These are phyloP conservation scores for Heliconius erato DNA, from an alignment of 2,888 invertebrate genomes.

Conservation along the genomic window DNA sequence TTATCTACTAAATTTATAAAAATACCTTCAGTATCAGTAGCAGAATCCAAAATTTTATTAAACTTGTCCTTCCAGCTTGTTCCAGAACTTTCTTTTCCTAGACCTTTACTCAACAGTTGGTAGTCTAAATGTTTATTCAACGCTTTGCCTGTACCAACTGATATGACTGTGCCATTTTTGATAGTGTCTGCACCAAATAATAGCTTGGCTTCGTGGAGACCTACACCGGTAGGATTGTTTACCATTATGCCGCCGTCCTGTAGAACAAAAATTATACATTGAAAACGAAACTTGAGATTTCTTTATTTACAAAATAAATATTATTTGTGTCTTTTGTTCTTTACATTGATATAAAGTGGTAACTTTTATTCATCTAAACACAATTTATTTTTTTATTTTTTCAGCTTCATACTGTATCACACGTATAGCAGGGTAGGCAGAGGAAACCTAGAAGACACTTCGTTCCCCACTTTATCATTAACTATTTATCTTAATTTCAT, in stretches of 20 bases:
- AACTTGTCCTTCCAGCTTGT: conserved; percentile 92
- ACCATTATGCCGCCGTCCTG: conserved; percentile 93
- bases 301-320: background rate
- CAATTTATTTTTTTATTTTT: too few species aligned
- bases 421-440: too few species aligned
- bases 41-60: conserved; percentile 92
- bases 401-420: too few species aligned
- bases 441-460: too few species aligned
- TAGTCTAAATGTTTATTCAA: conserved; percentile 70
- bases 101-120: conserved; percentile 57
- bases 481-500: too few species aligned
- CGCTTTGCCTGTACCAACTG: conserved; percentile 92
- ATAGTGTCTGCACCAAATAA: conserved; percentile 92
- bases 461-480: too few species aligned
- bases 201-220: conserved; percentile 93
- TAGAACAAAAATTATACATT: background rate
- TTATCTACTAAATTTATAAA: too few species aligned
- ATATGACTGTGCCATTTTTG: conserved; percentile 89
- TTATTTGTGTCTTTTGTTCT: background rate
- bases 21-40: conserved; percentile 94
- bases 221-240: conserved; percentile 96
- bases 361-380: too few species aligned
- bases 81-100: conserved; percentile 60
- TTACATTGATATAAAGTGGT: too few species aligned
- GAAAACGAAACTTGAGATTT: background rate